Conservation (phyloP, 2,888 invertebrate species). For the Platerodrilus igneus region DNA sequence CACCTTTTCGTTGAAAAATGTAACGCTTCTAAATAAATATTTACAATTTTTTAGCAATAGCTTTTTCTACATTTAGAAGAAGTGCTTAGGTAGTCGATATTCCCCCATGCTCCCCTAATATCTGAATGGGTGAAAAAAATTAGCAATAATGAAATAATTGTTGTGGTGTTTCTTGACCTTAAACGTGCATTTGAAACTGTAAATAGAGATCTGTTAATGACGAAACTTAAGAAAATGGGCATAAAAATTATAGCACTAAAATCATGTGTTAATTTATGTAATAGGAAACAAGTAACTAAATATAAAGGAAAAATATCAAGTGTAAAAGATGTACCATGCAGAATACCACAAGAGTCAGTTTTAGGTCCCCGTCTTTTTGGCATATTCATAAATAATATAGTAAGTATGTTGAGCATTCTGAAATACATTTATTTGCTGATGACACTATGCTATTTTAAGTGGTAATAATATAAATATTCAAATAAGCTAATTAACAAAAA, state of each 20-base stretch:
- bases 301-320: not conserved
- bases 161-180: constrained; percentile 3
- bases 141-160: too few relatives aligned
- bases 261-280: not conserved
- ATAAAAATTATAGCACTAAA: too few relatives aligned
- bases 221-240: too few relatives aligned
- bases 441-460: not conserved
- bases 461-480: too few relatives aligned
- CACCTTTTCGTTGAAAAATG: too few relatives aligned
- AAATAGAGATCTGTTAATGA: constrained; percentile 1
- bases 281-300: not conserved
- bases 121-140: too few relatives aligned
- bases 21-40: too few relatives aligned
- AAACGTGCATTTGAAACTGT: constrained; percentile 6
- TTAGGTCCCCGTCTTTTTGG: constrained; percentile 1
- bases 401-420: not conserved
- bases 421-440: constrained; percentile 1
- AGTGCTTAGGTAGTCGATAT: too few relatives aligned
- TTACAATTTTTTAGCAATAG: too few relatives aligned
- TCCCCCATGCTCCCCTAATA: too few relatives aligned
- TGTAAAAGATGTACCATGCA: not conserved
- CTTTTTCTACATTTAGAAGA: too few relatives aligned
- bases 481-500: too few relatives aligned
- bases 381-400: constrained; percentile 6
- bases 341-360: constrained; percentile 3